Evolutionary conservation across 64 coral and sea anemone species (phyloP), one percentile per base, ranked within the genome.

Genomic region (Stichodactyla helianthus): DNA sequence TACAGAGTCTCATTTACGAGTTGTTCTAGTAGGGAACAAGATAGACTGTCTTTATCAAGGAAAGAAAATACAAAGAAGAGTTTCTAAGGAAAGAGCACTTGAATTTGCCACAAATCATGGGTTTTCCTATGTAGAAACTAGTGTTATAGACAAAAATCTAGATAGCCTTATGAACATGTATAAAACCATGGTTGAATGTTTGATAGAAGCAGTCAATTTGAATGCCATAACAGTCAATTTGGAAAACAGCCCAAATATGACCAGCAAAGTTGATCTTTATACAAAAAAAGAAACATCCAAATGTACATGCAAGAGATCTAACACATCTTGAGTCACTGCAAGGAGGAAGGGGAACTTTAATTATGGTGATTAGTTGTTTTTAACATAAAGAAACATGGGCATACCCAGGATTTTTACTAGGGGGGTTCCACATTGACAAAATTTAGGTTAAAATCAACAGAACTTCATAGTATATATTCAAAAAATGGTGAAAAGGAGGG

Each of bases 11-110:
- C 53, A 61, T 79, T 53, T 87, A 8, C 80, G 54, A 20, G 83
- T 96, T 50, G 86, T 96, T 84, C 20, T 87, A 10, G 88, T 96
- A n/a, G 94, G 94, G 9, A 96, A 96, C 77, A 96, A 96, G 78
- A 88, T 60, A 31, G 94, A 96, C 82, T 81, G 78, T 22, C 5
- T 74, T 74, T 35, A 31, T 31, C n/a, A 31, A 31, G 68, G 68
- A 74, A 74, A 31, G 68, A 74, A 81, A 81, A 19, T 51, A 81
- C 18, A 54, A 19, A 52, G 78, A 13, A 52, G 0, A 15, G 6
- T 81, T 20, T 81, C 50, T 16, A 81, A 81, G n/a, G 78, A 81
- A 81, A 77, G 58, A 71, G 94, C 77, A 16, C 59, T 80, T 20
- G 58, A 52, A 62, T 71, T 93, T 89, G 94, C 94, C 35, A 61